phyloP scores from a whole-genome alignment of 2,888 invertebrate genomes.

The Stenodema calcarata region DNA sequence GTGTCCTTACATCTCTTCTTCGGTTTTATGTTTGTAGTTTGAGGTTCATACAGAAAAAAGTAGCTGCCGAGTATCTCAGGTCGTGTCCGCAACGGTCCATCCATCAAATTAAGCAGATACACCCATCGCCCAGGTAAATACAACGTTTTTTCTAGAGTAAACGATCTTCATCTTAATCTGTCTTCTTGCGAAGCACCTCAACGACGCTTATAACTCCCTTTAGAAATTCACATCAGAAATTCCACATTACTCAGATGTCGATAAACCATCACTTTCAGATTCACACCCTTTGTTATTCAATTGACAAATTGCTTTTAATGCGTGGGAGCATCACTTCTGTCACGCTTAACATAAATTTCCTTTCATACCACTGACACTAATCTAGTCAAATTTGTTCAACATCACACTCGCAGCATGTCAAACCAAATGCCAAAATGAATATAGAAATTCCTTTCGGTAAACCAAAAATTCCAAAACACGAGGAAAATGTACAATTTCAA shows the following conservation, averaged over 20 bases:
- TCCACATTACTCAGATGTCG: neutral
- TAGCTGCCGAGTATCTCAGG: slow-evolving; percentile 44
- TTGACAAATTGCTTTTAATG: too few species aligned
- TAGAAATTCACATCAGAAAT: neutral
- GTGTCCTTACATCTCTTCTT: neutral
- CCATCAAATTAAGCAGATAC: slow-evolving; percentile 14
- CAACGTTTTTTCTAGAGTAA: neutral
- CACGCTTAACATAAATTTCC: too few species aligned
- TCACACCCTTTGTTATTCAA: too few species aligned
- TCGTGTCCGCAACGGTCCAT: slow-evolving; percentile 30
- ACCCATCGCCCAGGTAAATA: slow-evolving; percentile 14
- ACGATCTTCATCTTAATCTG: neutral
- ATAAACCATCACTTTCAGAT: too few species aligned
- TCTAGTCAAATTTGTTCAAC: too few species aligned
- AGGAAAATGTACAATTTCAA: too few species aligned
- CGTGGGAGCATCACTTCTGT: too few species aligned
- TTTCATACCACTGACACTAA: too few species aligned
- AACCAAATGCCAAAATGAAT: too few species aligned
- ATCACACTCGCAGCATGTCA: too few species aligned
- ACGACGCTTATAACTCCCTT: neutral
- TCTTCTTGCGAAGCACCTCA: neutral
- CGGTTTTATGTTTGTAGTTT: slow-evolving; percentile 37
- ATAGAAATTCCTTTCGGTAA: too few species aligned
- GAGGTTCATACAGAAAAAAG: slow-evolving; percentile 44
- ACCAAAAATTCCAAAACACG: too few species aligned